Conservation (phyloP, 2,888 invertebrate species). For the Chloromyia formosa region DNA sequence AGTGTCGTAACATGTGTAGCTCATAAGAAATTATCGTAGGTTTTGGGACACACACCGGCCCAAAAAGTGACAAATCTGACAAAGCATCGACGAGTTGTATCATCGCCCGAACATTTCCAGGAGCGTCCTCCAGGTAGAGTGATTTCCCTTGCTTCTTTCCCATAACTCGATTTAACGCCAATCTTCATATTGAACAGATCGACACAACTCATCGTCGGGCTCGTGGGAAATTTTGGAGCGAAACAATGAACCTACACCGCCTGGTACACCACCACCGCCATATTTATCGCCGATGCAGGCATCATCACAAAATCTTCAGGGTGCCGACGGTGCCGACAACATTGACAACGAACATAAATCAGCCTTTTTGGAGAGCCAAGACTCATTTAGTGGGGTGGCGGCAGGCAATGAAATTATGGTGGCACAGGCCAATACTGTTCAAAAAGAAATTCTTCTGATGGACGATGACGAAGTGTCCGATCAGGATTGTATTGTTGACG, state of each 20-base stretch:
- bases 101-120: constrained; percentile 64
- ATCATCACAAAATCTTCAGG: constrained; percentile 41
- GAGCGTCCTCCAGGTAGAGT: constrained; percentile 51
- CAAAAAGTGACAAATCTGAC: constrained; percentile 58
- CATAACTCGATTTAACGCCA: not conserved
- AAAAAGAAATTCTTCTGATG: constrained; percentile 91
- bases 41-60: constrained; percentile 61
- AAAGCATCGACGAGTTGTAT: constrained; percentile 62
- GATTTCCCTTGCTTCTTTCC: not conserved
- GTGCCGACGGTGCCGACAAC: constrained; percentile 22
- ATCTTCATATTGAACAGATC: constrained; percentile 54
- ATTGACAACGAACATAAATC: constrained; percentile 39
- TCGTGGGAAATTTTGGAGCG: constrained; percentile 63
- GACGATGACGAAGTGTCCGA: constrained; percentile 94
- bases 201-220: constrained; percentile 60
- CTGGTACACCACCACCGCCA: constrained; percentile 90
- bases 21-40: constrained; percentile 53
- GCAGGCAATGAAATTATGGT: constrained; percentile 58
- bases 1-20: no score
- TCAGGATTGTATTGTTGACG: constrained; percentile 80
- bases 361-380: constrained; percentile 49
- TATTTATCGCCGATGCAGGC: constrained; percentile 65
- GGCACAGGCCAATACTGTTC: constrained; percentile 63
- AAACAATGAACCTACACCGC: constrained; percentile 70
- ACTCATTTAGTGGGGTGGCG: constrained; percentile 48